Conservation (phyloP, 2,888 invertebrate species). For the Pycnomerus fuliginosus region DNA sequence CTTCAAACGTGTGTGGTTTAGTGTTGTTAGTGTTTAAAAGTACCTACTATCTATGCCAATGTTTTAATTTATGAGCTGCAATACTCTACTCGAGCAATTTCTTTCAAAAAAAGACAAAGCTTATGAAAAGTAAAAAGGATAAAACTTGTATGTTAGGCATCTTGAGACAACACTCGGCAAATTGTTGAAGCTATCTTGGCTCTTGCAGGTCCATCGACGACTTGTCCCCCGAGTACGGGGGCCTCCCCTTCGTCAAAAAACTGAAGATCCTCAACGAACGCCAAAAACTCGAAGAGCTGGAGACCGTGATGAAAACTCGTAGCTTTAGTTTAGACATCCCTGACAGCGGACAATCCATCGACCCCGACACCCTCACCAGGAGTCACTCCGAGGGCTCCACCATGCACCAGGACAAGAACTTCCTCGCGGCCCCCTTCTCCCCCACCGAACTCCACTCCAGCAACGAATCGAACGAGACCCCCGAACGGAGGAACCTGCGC, state of each 20-base stretch:
- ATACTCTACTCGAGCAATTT: no score
- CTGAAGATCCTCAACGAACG: conserved; percentile 85
- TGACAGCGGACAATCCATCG: conserved; percentile 51
- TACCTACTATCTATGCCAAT: no score
- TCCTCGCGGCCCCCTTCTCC: conserved; percentile 37
- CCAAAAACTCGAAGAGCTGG: conserved; percentile 80
- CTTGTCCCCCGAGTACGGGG: conserved; percentile 82
- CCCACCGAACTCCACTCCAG: conserved; percentile 52
- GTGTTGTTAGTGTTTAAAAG: no score
- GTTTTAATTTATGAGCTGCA: no score
- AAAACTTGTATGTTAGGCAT: no score
- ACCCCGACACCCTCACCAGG: conserved; percentile 63
- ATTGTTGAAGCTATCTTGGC: no score
- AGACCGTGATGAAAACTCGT: conserved; percentile 71
- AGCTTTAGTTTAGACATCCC: conserved; percentile 79
- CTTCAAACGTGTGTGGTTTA: no score
- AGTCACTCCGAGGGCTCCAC: conserved; percentile 81
- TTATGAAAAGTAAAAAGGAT: no score
- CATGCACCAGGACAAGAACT: conserved; percentile 57
- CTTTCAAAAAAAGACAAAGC: no score
- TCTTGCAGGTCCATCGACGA: conserved; percentile 72
- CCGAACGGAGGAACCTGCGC: conserved; percentile 77
- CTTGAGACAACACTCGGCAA: no score
- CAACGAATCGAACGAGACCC: conserved; percentile 72
- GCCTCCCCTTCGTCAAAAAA: conserved; percentile 84